Conservation (phyloP, 1,140 invertebrate species). For the Sarcophaga bullata region DNA sequence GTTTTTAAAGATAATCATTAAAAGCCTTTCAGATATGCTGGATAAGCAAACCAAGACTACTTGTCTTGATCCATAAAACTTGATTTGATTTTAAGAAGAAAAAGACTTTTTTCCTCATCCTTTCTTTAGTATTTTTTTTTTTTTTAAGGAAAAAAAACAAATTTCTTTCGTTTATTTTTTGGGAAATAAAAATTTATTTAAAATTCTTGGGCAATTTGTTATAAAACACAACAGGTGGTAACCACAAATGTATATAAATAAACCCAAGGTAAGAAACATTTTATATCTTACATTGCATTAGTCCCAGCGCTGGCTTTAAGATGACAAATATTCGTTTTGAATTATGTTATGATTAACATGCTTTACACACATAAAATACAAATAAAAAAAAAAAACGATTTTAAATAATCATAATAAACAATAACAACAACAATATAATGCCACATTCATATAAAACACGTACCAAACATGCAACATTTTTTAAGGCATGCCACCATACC, state of each 20-base stretch:
- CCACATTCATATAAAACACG: not conserved
- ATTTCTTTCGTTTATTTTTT: too few relatives aligned
- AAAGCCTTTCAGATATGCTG: too few relatives aligned
- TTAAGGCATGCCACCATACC: too few relatives aligned
- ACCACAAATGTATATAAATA: not conserved
- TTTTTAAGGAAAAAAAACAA: too few relatives aligned
- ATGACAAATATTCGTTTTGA: not conserved
- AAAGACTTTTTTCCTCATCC: too few relatives aligned
- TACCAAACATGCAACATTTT: slow-evolving; percentile 21
- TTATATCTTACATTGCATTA: not conserved
- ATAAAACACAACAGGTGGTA: not conserved
- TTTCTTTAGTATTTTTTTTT: too few relatives aligned
- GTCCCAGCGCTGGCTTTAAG: not conserved
- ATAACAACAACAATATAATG: not conserved
- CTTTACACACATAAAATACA: slow-evolving; percentile 9
- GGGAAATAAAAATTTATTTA: not conserved
- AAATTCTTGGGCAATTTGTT: not conserved
- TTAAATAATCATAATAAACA: too few relatives aligned
- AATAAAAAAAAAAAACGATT: slow-evolving; percentile 3
- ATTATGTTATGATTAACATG: slow-evolving; percentile 17
- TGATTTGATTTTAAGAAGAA: too few relatives aligned
- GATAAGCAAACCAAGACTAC: too few relatives aligned
- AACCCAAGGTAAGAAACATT: too few relatives aligned
- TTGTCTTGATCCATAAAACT: too few relatives aligned
- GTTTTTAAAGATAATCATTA: not conserved